Evolutionary conservation across 2,888 invertebrate genomes (phyloP).

Genomic region (Coenonympha arcania): DNA sequence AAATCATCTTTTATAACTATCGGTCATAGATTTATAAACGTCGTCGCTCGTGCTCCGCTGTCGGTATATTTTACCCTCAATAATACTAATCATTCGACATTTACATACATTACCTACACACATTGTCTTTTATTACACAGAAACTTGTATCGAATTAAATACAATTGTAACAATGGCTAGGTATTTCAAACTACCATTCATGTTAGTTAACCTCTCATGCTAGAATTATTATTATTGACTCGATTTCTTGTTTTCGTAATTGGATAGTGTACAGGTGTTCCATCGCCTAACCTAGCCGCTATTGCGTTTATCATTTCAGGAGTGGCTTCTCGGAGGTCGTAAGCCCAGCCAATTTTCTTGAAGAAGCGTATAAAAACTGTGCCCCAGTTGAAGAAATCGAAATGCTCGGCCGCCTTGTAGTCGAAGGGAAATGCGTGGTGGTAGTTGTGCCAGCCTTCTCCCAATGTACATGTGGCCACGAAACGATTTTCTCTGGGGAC

Average conservation of each 20-base stretch:
- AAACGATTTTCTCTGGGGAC: slow-evolving; percentile 77
- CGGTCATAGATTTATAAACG: too few relatives aligned
- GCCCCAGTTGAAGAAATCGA: slow-evolving; percentile 59
- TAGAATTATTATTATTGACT: not conserved
- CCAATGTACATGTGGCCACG: slow-evolving; percentile 75
- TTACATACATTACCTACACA: too few relatives aligned
- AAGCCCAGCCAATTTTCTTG: slow-evolving; percentile 62
- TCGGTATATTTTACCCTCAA: too few relatives aligned
- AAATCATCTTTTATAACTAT: too few relatives aligned
- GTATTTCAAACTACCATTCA: not conserved
- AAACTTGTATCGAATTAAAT: not conserved
- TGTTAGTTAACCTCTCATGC: slow-evolving; percentile 1
- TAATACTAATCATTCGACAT: too few relatives aligned
- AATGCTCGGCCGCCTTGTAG: slow-evolving; percentile 74
- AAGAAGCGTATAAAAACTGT: slow-evolving; percentile 55
- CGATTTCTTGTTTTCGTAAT: slow-evolving; percentile 8
- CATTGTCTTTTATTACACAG: not conserved
- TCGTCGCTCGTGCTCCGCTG: too few relatives aligned
- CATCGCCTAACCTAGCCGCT: slow-evolving; percentile 61
- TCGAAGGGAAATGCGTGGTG: slow-evolving; percentile 84
- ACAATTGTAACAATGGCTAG: not conserved
- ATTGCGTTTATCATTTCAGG: slow-evolving; percentile 61
- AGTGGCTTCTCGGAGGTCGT: slow-evolving; percentile 58
- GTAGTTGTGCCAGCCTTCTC: slow-evolving; percentile 85
- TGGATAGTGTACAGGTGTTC: slow-evolving; percentile 57